A percentile compares a stretch with the other conserved stretches of the same genome.
These are phyloP conservation scores for Orthosia gothica DNA, from an alignment of 2,888 invertebrate species.

Conservation along the genomic window DNA sequence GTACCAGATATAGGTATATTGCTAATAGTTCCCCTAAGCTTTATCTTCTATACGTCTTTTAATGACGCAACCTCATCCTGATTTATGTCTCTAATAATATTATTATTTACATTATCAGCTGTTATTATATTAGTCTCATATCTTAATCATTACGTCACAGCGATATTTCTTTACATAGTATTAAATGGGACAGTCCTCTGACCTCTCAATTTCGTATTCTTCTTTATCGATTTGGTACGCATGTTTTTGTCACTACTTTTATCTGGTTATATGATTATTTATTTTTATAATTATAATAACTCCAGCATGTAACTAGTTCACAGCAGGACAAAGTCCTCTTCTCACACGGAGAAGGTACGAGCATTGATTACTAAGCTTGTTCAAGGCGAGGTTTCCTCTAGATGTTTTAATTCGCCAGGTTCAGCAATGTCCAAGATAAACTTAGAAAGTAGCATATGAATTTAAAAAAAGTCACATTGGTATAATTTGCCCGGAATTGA, in stretches of 20 bases:
- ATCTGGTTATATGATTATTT: slow-evolving; percentile 1
- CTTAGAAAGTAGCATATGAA: too few species aligned
- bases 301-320: too few species aligned
- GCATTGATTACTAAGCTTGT: too few species aligned
- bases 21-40: not conserved
- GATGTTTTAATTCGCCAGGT: too few species aligned
- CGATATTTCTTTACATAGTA: not conserved
- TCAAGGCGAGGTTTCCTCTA: too few species aligned
- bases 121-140: slow-evolving; percentile 2
- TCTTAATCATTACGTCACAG: slow-evolving; percentile 17
- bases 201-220: slow-evolving; percentile 5
- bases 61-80: not conserved
- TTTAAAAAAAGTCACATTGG: too few species aligned
- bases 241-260: not conserved
- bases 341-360: too few species aligned
- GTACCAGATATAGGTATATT: not conserved
- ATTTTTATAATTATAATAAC: too few species aligned
- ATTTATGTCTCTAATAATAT: slow-evolving; percentile 33
- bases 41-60: not conserved
- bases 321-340: too few species aligned
- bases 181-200: slow-evolving; percentile 15
- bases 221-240: not conserved
- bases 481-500: too few species aligned
- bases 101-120: slow-evolving; percentile 32
- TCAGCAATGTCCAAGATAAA: too few species aligned